A percentile compares a stretch with the other conserved stretches of the same genome.
phyloP scores from a whole-genome alignment of 2,113 vertebrate species.

The Zeus faber region DNA sequence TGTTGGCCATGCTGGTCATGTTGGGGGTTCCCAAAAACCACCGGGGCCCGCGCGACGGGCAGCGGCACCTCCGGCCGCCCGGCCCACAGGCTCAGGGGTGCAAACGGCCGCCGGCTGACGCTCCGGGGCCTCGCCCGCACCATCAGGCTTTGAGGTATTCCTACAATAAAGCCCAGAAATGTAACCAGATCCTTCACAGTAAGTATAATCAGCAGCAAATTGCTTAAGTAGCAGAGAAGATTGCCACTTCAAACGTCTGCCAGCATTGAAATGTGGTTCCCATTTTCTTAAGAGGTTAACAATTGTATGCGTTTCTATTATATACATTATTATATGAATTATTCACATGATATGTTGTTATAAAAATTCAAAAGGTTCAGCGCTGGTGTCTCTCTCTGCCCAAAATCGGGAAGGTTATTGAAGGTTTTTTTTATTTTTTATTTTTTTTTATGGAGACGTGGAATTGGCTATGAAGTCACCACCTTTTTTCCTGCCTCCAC shows the following conservation, averaged over 20 bases:
- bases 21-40: conserved; percentile 57
- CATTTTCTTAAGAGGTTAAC: no score
- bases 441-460: no score
- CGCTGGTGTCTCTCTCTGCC: conserved; percentile 8
- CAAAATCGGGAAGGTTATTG: conserved; percentile 5
- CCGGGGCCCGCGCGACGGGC: conserved; percentile 25
- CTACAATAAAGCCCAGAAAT: conserved; percentile 55
- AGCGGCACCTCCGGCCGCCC: conserved; percentile 19
- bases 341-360: conserved; percentile 10
- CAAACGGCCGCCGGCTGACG: conserved; percentile 32
- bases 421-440: conserved; percentile 19
- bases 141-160: conserved; percentile 30
- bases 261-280: no score
- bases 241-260: conserved; percentile 11
- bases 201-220: conserved; percentile 47
- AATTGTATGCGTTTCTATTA: no score
- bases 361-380: conserved; percentile 16
- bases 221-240: conserved; percentile 2
- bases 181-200: conserved; percentile 59
- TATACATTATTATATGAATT: no score
- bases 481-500: no score
- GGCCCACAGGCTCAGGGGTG: conserved; percentile 44
- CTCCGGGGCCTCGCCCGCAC: conserved; percentile 30
- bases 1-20: conserved; percentile 56
- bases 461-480: no score